Conservation (phyloP, 2,797 vertebrate species). For the Schizopygopsis pylzovi region DNA sequence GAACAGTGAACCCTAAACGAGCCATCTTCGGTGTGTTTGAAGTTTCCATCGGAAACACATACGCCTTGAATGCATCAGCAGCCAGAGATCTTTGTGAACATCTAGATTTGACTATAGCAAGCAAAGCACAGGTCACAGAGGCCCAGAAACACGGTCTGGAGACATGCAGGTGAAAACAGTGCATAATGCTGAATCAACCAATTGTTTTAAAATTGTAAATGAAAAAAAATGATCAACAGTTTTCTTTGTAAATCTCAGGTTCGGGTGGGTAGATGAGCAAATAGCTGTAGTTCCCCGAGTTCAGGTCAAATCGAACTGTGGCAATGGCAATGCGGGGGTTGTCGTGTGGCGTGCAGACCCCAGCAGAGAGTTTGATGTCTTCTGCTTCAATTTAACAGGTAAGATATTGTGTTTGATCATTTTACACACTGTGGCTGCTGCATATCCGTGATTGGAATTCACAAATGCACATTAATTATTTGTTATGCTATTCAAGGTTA, state of each 20-base stretch:
- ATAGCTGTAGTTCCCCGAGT: constrained; percentile 76
- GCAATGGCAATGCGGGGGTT: constrained; percentile 69
- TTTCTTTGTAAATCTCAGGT: constrained; percentile 64
- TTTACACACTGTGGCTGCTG: neutral
- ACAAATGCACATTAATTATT: neutral
- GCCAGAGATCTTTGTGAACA: constrained; percentile 70
- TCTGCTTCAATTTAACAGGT: constrained; percentile 81
- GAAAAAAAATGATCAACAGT: rapidly evolving
- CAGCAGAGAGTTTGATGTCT: constrained; percentile 72
- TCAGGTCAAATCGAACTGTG: constrained; percentile 65
- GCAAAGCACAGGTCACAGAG: constrained; percentile 70
- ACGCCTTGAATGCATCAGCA: constrained; percentile 72
- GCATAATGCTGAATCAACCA: neutral
- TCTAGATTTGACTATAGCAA: constrained; percentile 72
- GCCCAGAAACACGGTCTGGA: constrained; percentile 72
- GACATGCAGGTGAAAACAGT: constrained; percentile 76
- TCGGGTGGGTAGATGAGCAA: constrained; percentile 80
- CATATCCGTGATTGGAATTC: neutral
- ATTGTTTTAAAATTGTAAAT: neutral
- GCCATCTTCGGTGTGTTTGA: constrained; percentile 73
- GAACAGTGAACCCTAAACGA: constrained; percentile 69
- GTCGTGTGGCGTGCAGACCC: constrained; percentile 70
- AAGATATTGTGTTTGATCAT: neutral
- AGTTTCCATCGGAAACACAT: constrained; percentile 59
- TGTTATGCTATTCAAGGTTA: neutral